Conservation (phyloP, 2,113 vertebrate species). For the Oryzias javanicus region DNA sequence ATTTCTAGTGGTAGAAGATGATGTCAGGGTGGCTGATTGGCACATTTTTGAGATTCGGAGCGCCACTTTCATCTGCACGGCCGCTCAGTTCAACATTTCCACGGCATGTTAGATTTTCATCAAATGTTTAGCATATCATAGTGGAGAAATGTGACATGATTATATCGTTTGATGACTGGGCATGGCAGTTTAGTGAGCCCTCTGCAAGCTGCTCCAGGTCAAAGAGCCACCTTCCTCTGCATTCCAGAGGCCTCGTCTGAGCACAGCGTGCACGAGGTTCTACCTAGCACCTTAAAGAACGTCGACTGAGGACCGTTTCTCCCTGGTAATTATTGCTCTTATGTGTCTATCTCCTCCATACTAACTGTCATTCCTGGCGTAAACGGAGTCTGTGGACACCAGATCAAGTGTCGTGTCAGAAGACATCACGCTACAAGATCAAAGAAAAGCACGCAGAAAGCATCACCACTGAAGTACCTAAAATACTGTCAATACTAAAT, state of each 20-base stretch:
- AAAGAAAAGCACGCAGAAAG: slow-evolving; percentile 32
- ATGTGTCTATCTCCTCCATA: slow-evolving; percentile 52
- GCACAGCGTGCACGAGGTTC: slow-evolving; percentile 41
- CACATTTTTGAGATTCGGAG: slow-evolving; percentile 35
- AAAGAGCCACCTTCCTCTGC: slow-evolving; percentile 45
- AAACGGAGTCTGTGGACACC: slow-evolving; percentile 37
- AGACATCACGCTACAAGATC: slow-evolving; percentile 33
- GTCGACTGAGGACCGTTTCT: slow-evolving; percentile 59
- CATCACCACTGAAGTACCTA: slow-evolving; percentile 53
- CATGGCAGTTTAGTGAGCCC: slow-evolving; percentile 31
- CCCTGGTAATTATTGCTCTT: slow-evolving; percentile 81
- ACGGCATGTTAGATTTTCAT: slow-evolving; percentile 30
- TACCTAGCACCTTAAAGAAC: slow-evolving; percentile 73
- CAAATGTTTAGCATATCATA: slow-evolving; percentile 37
- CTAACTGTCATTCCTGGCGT: slow-evolving; percentile 47
- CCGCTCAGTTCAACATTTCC: slow-evolving; percentile 27
- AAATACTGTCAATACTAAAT: slow-evolving; percentile 56
- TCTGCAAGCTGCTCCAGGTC: slow-evolving; percentile 26
- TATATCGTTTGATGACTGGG: slow-evolving; percentile 43
- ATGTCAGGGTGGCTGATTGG: slow-evolving; percentile 47
- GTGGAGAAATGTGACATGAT: slow-evolving; percentile 40
- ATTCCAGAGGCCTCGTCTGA: slow-evolving; percentile 43
- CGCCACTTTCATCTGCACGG: slow-evolving; percentile 35
- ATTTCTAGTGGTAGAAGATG: slow-evolving; percentile 44
- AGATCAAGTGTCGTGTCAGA: slow-evolving; percentile 58